A percentile compares a stretch with the other conserved stretches of the same genome.
Conservation (phyloP, 2,888 invertebrate species). For the Folsomia manolachei region DNA sequence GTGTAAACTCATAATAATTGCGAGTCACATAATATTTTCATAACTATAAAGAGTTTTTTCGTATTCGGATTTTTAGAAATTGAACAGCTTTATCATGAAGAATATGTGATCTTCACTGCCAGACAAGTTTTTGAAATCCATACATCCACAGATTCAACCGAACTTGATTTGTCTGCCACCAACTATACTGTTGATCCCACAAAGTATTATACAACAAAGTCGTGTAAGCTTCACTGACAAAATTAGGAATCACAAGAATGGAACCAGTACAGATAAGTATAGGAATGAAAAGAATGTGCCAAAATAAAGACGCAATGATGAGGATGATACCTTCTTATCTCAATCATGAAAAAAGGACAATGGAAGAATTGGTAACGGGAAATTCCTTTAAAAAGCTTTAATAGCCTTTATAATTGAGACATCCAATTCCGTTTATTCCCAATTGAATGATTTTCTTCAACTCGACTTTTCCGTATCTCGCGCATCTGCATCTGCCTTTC, state of each 20-base stretch:
- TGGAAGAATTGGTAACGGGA: constrained; percentile 18
- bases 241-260: too few relatives aligned
- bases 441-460: neutral
- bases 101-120: too few relatives aligned
- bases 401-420: constrained; percentile 3
- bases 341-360: neutral
- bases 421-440: constrained; percentile 7
- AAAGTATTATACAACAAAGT: neutral
- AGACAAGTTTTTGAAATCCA: too few relatives aligned
- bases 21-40: too few relatives aligned
- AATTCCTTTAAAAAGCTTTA: constrained; percentile 1
- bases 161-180: neutral
- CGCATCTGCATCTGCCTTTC: neutral
- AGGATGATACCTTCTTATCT: constrained; percentile 15
- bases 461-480: neutral
- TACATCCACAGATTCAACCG: neutral
- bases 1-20: too few relatives aligned
- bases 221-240: too few relatives aligned
- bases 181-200: neutral
- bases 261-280: neutral
- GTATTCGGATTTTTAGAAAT: too few relatives aligned
- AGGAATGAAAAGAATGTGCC: neutral
- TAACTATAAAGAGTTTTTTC: too few relatives aligned
- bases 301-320: too few relatives aligned
- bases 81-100: too few relatives aligned